These are phyloP conservation scores for Pantelozetes paolii DNA, from an alignment of 2,888 invertebrate genomes.

Conservation along the genomic window DNA sequence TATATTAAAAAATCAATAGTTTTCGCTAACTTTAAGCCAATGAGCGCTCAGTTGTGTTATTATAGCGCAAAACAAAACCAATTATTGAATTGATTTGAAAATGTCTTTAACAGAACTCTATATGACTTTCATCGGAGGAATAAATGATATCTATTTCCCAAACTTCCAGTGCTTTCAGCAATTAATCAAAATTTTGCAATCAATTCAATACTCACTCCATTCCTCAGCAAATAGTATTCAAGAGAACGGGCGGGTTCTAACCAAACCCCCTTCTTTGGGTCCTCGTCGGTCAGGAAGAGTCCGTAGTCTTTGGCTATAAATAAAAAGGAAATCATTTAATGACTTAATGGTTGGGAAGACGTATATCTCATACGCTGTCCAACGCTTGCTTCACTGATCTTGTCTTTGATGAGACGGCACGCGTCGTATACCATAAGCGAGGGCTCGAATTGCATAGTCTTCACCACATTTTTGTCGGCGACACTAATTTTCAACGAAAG, in stretches of 20 bases:
- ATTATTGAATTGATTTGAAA: slow-evolving; percentile 21
- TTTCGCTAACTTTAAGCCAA: slow-evolving; percentile 24
- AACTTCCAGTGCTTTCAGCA: not conserved
- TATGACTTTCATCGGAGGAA: not conserved
- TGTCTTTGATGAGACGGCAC: slow-evolving; percentile 89
- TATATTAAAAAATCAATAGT: slow-evolving; percentile 10
- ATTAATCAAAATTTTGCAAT: not conserved
- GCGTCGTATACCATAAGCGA: slow-evolving; percentile 92
- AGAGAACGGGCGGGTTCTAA: slow-evolving; percentile 86
- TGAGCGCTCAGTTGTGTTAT: not conserved
- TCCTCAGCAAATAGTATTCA: slow-evolving; percentile 93
- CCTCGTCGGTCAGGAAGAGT: slow-evolving; percentile 91
- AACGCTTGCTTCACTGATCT: slow-evolving; percentile 80
- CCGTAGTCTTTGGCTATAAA: slow-evolving; percentile 87
- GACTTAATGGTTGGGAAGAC: not conserved
- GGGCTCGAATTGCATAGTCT: slow-evolving; percentile 97
- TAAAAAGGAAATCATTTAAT: not conserved
- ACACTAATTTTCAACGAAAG: slow-evolving; percentile 57
- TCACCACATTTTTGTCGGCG: slow-evolving; percentile 64
- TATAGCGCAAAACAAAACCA: slow-evolving; percentile 17
- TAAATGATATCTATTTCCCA: slow-evolving; percentile 7
- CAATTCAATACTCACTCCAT: slow-evolving; percentile 59
- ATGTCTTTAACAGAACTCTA: not conserved
- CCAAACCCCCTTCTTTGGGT: slow-evolving; percentile 96
- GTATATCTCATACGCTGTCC: slow-evolving; percentile 74